Base-by-base conservation (phyloP, 2,797 vertebrate species). In the Anas capensis region DNA sequence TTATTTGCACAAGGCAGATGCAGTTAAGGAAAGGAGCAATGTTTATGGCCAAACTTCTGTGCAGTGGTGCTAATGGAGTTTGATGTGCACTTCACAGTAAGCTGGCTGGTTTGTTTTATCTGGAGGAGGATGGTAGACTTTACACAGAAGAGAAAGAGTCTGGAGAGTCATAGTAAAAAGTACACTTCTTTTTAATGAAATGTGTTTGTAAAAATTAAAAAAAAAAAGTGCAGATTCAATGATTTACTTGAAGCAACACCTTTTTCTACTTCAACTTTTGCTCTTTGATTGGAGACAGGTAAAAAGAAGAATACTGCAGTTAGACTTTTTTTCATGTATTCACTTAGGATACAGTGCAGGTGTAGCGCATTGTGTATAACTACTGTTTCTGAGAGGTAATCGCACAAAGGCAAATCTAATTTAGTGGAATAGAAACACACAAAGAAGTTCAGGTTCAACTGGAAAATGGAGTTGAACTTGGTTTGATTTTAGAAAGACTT, bases 341-440 rank as follows among this genome's bases (percentile, higher is more conserved):
- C 14, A 16, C 18, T 3, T 33, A 40, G 33, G 77, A 44, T 81
- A 82, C 29, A 13, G 2, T 93, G 62, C 27, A 72, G 46, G 19
- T 57, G 17, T 10, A 18, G 27, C 61, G 4, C 44, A 57, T 80
- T 3, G 0, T 3, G 0, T 65, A 3, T 19, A 76, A 27, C 31
- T 69, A 3, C 11, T 46, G 1, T 87, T 82, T 89, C 31, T 8
- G 7, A 44, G 6, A 44, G 24, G 18, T 46, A 53, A n/a, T 53
- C 27, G 6, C 24, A 76, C 21, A 49, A 51, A 81, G 16, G 26
- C 84, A 79, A 20, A 49, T 34, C 3, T 38, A 11, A 53, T 68
- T 88, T 40, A 58, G 19, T 33, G 65, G 62, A 42, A 15, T 49
- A 42, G 7, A 46, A 11, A 51, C 0, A 3, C 36, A 79, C 13